phyloP scores from a whole-genome alignment of 1,140 invertebrate genomes.

The Lethocerus indicus region DNA sequence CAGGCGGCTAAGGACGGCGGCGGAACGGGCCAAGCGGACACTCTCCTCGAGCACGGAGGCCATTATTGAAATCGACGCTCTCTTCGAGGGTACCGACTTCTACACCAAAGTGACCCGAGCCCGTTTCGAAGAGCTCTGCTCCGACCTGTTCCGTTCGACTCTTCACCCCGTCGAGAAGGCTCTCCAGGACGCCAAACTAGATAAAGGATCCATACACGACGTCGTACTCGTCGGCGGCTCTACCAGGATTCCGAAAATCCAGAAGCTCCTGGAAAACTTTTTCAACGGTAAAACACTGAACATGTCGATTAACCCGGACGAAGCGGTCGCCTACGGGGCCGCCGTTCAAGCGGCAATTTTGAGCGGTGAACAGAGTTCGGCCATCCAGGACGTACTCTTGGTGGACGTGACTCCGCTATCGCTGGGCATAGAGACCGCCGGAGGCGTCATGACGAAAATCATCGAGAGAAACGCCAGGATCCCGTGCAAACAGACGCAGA shows the following conservation, averaged over 20 bases:
- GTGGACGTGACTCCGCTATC: slow-evolving; percentile 32
- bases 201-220: slow-evolving; percentile 38
- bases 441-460: slow-evolving; percentile 38
- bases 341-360: slow-evolving; percentile 40
- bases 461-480: slow-evolving; percentile 40
- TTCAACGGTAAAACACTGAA: slow-evolving; percentile 49
- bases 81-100: slow-evolving; percentile 37
- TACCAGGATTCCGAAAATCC: slow-evolving; percentile 45
- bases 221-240: slow-evolving; percentile 48
- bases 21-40: slow-evolving; percentile 38
- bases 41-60: slow-evolving; percentile 37
- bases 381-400: slow-evolving; percentile 31
- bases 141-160: slow-evolving; percentile 38
- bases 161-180: slow-evolving; percentile 46
- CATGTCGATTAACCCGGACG: slow-evolving; percentile 45
- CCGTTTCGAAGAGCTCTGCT: slow-evolving; percentile 42
- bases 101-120: slow-evolving; percentile 40
- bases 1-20: slow-evolving; percentile 43
- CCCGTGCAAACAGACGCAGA: slow-evolving; percentile 38
- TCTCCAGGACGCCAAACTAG: slow-evolving; percentile 29
- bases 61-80: slow-evolving; percentile 34
- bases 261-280: slow-evolving; percentile 40
- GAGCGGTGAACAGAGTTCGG: slow-evolving; percentile 35
- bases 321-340: slow-evolving; percentile 52
- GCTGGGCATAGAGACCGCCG: slow-evolving; percentile 22